phyloP scores from a whole-genome alignment of 1,140 invertebrate genomes.

The Drosophila sturtevanti region DNA sequence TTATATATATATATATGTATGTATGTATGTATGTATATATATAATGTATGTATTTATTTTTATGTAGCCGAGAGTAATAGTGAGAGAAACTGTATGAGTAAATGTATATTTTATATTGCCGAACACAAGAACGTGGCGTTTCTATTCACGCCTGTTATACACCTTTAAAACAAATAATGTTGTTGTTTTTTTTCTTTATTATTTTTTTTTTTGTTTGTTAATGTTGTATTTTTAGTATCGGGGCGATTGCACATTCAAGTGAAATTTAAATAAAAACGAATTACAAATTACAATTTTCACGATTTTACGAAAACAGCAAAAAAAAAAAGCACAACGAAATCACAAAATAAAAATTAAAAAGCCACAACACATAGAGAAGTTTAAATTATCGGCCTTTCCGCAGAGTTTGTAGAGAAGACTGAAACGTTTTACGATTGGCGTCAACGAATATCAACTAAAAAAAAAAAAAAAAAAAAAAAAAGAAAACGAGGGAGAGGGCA shows the following conservation, averaged over 20 bases:
- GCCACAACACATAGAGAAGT: constrained; percentile 4
- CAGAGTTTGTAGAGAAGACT: constrained; percentile 19
- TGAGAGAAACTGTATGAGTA: not conserved
- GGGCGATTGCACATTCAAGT: constrained; percentile 62
- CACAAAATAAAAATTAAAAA: not conserved
- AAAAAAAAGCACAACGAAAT: constrained; percentile 19
- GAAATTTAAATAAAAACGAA: constrained; percentile 53
- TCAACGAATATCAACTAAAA: constrained; percentile 44
- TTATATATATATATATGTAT: constrained; percentile 43
- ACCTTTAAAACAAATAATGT: no score
- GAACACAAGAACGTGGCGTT: constrained; percentile 68
- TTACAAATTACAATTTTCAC: constrained; percentile 38
- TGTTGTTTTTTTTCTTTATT: no score
- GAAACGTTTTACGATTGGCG: constrained; percentile 59
- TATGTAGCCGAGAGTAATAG: constrained; percentile 28
- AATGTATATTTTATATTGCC: constrained; percentile 25
- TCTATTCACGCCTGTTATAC: constrained; percentile 22
- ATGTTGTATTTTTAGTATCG: constrained; percentile 63
- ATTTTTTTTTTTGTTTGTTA: constrained; percentile 35
- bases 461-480: constrained; percentile 21
- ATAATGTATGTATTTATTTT: constrained; percentile 44
- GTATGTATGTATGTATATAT: constrained; percentile 31
- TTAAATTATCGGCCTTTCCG: constrained; percentile 38
- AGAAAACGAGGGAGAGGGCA: constrained; percentile 6
- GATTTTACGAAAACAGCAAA: constrained; percentile 17